Evolutionary conservation across 64 coral and sea anemone genomes (phyloP).

Genomic region (Orbicella faveolata): DNA sequence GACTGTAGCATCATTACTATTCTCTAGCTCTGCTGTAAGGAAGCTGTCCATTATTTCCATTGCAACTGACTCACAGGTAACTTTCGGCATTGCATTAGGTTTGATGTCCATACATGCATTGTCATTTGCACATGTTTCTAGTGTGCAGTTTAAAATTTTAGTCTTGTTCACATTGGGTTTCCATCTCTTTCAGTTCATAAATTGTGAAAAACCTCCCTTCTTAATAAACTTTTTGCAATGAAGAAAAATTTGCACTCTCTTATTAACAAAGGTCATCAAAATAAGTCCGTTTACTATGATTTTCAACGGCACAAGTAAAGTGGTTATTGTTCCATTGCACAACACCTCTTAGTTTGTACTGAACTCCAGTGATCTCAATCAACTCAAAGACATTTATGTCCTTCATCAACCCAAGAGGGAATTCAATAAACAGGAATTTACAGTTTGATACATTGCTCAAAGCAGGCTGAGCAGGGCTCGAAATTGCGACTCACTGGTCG

Average conservation of each 20-base stretch:
- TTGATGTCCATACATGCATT: not conserved
- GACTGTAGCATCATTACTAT: slow-evolving; percentile 17
- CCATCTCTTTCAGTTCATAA: slow-evolving; percentile 29
- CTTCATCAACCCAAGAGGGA: slow-evolving; percentile 31
- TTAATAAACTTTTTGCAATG: slow-evolving; percentile 30
- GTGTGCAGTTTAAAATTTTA: not conserved
- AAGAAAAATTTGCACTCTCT: not conserved
- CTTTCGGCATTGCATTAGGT: slow-evolving; percentile 2
- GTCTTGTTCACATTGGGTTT: slow-evolving; percentile 26
- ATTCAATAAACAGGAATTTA: slow-evolving; percentile 53
- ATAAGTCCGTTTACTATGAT: slow-evolving; percentile 29
- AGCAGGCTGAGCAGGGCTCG: not conserved
- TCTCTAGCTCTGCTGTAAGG: not conserved
- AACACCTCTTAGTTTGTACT: slow-evolving; percentile 37
- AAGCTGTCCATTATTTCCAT: not conserved
- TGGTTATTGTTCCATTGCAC: slow-evolving; percentile 30
- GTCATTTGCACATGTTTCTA: slow-evolving; percentile 27
- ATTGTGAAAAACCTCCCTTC: slow-evolving; percentile 27
- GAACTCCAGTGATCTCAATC: slow-evolving; percentile 23
- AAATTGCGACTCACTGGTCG: too few species aligned
- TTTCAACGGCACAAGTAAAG: slow-evolving; percentile 23
- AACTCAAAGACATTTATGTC: slow-evolving; percentile 33
- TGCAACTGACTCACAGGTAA: not conserved
- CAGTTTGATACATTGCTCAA: slow-evolving; percentile 44
- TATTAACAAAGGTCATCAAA: slow-evolving; percentile 42